Conservation (phyloP, 2,797 vertebrate species). For the Acipenser oxyrinchus region DNA sequence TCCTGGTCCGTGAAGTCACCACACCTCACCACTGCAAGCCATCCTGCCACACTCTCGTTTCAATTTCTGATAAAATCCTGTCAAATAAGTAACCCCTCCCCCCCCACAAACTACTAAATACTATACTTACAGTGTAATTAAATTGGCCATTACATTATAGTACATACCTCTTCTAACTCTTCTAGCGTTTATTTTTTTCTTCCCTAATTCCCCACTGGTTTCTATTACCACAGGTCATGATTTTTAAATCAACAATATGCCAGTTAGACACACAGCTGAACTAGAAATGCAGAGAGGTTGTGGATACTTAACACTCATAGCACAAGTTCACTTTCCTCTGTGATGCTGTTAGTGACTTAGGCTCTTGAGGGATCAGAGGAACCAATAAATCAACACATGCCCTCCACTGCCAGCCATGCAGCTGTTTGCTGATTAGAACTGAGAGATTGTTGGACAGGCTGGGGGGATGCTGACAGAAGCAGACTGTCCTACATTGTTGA, state of each 20-base stretch:
- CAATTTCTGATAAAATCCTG: too few relatives aligned
- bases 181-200: too few relatives aligned
- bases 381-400: conserved; percentile 57
- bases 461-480: neutral
- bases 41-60: too few relatives aligned
- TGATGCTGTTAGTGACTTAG: conserved; percentile 44
- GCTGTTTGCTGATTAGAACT: conserved; percentile 51
- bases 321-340: conserved; percentile 31
- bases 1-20: too few relatives aligned
- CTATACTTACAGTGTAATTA: too few relatives aligned
- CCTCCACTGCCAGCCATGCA: conserved; percentile 39
- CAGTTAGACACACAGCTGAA: neutral
- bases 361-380: conserved; percentile 41
- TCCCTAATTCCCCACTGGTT: neutral
- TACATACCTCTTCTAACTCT: too few relatives aligned
- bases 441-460: conserved; percentile 33
- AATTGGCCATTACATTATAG: too few relatives aligned
- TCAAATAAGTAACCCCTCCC: too few relatives aligned
- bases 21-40: too few relatives aligned
- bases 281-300: conserved; percentile 1
- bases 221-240: conserved; percentile 5
- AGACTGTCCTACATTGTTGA: conserved; percentile 12
- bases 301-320: neutral
- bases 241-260: conserved; percentile 8
- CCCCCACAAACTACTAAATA: too few relatives aligned